Percentiles rank a stretch among this genome's conserved stretches.
These are phyloP conservation scores for Eumeta japonica DNA, from an alignment of 1,140 invertebrate species.

Conservation along the genomic window DNA sequence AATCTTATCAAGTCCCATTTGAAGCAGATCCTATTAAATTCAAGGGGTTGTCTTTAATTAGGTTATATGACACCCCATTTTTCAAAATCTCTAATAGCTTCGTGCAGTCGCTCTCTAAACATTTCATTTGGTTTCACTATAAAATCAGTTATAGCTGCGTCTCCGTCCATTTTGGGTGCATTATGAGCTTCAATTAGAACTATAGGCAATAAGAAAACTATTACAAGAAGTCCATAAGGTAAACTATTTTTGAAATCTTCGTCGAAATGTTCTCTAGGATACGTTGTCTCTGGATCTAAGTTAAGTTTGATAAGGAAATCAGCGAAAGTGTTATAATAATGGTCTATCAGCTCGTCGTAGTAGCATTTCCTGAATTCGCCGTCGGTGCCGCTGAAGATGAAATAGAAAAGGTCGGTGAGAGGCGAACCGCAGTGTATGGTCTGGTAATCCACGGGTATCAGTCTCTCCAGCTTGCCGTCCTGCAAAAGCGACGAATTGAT, in stretches of 20 bases:
- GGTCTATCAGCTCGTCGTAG: slow-evolving; percentile 41
- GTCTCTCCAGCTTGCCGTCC: slow-evolving; percentile 26
- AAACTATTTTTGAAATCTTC: slow-evolving; percentile 25
- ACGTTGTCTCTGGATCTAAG: slow-evolving; percentile 17
- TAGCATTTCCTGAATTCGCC: slow-evolving; percentile 38
- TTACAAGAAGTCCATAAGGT: too few relatives aligned
- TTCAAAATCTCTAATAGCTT: too few relatives aligned
- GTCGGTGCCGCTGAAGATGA: slow-evolving; percentile 55
- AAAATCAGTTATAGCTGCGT: too few relatives aligned
- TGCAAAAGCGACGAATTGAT: slow-evolving; percentile 13
- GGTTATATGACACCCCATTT: too few relatives aligned
- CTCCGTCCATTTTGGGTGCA: too few relatives aligned
- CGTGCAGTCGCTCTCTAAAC: too few relatives aligned
- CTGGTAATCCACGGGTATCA: slow-evolving; percentile 58
- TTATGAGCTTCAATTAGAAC: too few relatives aligned
- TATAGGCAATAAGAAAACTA: too few relatives aligned
- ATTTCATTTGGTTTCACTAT: too few relatives aligned
- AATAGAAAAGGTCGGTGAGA: slow-evolving; percentile 55
- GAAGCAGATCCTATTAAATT: too few relatives aligned
- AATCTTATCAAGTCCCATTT: too few relatives aligned
- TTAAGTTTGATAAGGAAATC: slow-evolving; percentile 16
- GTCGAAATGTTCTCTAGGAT: slow-evolving; percentile 22
- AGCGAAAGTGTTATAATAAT: slow-evolving; percentile 49
- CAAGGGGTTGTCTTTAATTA: too few relatives aligned
- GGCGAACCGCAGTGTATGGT: slow-evolving; percentile 50